A percentile compares a stretch with the other conserved stretches of the same genome.
Evolutionary conservation across 2,797 vertebrate species (phyloP).

Genomic region (Brachyrhaphis roseni): DNA sequence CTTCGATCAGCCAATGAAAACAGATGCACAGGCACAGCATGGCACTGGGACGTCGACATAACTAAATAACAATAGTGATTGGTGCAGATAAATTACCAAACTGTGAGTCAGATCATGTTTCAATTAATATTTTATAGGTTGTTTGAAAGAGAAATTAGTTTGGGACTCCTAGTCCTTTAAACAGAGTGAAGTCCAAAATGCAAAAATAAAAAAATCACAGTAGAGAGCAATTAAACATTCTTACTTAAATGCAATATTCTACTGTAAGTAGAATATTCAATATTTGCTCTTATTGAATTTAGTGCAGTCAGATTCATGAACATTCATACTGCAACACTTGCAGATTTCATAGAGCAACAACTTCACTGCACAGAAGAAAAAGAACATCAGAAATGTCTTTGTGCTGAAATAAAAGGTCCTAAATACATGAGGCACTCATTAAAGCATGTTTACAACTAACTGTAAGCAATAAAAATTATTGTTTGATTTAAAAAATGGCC

Average conservation of each 20-base stretch:
- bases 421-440: neutral
- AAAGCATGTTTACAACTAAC: neutral
- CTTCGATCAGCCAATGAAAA: slow-evolving; percentile 42
- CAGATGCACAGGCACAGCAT: slow-evolving; percentile 34
- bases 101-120: slow-evolving; percentile 21
- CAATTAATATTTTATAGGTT: slow-evolving; percentile 44
- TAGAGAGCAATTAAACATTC: neutral
- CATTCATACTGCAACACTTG: neutral
- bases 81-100: slow-evolving; percentile 22
- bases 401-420: neutral
- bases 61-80: slow-evolving; percentile 30
- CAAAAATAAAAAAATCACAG: neutral
- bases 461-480: neutral
- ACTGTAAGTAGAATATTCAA: too few species aligned
- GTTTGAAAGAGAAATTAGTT: neutral
- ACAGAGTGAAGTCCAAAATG: neutral
- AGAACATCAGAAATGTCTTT: neutral
- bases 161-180: neutral
- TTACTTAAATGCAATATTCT: neutral
- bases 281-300: neutral
- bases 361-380: neutral
- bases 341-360: neutral
- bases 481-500: neutral
- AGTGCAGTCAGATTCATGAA: neutral
- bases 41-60: slow-evolving; percentile 32